Conservation (phyloP, 2,113 vertebrate genomes). For the Sinosuthora webbiana region DNA sequence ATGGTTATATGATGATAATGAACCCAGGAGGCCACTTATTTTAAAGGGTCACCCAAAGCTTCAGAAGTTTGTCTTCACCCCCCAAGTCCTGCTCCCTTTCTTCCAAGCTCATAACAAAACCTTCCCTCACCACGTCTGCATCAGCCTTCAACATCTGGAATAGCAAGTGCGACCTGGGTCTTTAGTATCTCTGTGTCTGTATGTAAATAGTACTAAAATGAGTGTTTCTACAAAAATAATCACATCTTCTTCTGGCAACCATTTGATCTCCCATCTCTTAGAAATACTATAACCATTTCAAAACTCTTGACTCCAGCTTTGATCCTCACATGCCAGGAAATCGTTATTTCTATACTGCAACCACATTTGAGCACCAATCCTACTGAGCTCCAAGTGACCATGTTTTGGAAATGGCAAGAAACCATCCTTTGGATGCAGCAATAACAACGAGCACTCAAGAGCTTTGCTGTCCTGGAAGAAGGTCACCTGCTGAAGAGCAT, state of each 20-base stretch:
- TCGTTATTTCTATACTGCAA: not conserved
- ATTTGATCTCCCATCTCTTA: not conserved
- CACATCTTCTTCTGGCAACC: not conserved
- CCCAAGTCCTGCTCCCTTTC: not conserved
- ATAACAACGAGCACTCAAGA: not conserved
- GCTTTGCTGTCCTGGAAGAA: not conserved
- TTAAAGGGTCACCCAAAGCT: not conserved
- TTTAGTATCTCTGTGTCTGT: not conserved
- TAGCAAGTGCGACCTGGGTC: not conserved
- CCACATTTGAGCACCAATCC: not conserved
- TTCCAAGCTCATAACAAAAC: not conserved
- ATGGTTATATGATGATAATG: not conserved
- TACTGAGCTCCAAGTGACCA: not conserved
- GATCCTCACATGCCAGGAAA: not conserved
- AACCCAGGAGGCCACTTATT: not conserved
- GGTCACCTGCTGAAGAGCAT: not conserved
- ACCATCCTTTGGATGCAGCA: not conserved
- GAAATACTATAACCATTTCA: constrained; percentile 9
- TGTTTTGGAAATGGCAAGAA: not conserved
- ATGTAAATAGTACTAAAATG: not conserved
- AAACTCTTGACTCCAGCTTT: not conserved
- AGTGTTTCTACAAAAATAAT: not conserved
- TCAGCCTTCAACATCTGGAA: not conserved
- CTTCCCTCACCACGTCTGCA: not conserved
- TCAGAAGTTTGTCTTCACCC: not conserved